Evolutionary conservation across 2,888 invertebrate species (phyloP), one percentile per base, ranked within the genome.

Genomic region (Eustalomyia histrio): DNA sequence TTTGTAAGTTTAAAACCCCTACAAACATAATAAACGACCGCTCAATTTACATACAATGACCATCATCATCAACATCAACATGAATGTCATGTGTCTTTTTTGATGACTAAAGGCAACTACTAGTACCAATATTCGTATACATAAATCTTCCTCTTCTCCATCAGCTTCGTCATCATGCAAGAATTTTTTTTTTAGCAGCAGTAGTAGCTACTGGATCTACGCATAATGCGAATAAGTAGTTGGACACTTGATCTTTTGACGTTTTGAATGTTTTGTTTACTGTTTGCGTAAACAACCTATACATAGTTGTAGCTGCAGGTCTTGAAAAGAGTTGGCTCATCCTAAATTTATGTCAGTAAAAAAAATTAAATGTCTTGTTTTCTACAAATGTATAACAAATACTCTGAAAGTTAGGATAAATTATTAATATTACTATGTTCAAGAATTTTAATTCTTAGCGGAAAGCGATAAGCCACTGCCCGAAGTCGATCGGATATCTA

Each of bases 21-120:
- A 69, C 73, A 76, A 81, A 81, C 80, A 81, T 76, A 76, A 81
- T 76, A 81, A 80, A 81, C 80, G 80, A 65, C 80, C 80, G 88
- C 87, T 87, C 87, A 88, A 88, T 88, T 88, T 89, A 89, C 88
- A 88, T 88, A 88, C 88, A 88, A 88, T 88, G 88, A 73, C 87
- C 86, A 87, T 87, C 86, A 87, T 86, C 88, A 82, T 85, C 85
- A 85, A 81, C 78, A 84, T 79, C 85, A 86, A 79, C 80, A 81
- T 76, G 80, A 81, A 76, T 81, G 80, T 81, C 80, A 81, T 81
- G 76, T 81, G 80, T 81, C 80, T 76, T 65, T 60, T 76, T 76
- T 81, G 80, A 81, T 61, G 76, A 76, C 80, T 69, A 69, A 81
- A 81, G 80, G 76, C 35, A 73, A 73, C 73, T 76, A 47, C 55